Base-by-base conservation (phyloP, 2,888 invertebrate genomes). In the Drosophila colorata region DNA sequence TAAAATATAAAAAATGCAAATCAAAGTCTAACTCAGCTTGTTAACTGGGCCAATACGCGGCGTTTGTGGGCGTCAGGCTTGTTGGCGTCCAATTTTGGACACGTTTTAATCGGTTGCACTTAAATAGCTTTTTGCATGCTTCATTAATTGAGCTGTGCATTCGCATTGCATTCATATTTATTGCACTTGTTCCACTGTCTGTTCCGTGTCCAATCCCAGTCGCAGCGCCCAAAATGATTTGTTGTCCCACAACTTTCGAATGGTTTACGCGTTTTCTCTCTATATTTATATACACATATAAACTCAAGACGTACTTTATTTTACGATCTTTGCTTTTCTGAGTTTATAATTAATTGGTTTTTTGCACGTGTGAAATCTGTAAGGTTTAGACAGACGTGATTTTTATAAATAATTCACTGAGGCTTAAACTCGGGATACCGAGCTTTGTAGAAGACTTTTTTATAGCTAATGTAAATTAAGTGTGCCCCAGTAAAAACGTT, bases 221-320 rank as follows among this genome's bases (percentile, higher is more conserved):
- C 52, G 41, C 35, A 41, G 60, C 16, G 23, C 43, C 46, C 43
- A 14, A 65, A 56, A 52, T 74, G 69, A 77, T 40, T 70, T 71
- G 76, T 80, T 57, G 82, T 46, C 64, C 59, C 59, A 56, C 83
- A 83, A 83, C 83, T 83, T 83, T 83, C 83, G 77, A 84, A 83
- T 61, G 56, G 55, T 28, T 64, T 65, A 53, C 48, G 53, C 73
- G 46, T 57, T 60, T 71, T 69, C 60, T 65, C 52, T 59, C 18
- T 28, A 35, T 16, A 41, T 35, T 25, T n/a, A 43, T 25, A 31
- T 40, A 43, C 11, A 18, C 9, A 41, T 20, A 41, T 41, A 20
- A 60, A 18, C 18, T 38, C 38, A 47, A 58, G 31, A 25, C 61
- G 25, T 41, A 61, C 60, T 49, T 71, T 59, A 57, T 57, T 72